Percentiles rank a stretch among this genome's conserved stretches.
Conservation (phyloP, 1,140 invertebrate genomes). For the Drosophila baimaii region DNA sequence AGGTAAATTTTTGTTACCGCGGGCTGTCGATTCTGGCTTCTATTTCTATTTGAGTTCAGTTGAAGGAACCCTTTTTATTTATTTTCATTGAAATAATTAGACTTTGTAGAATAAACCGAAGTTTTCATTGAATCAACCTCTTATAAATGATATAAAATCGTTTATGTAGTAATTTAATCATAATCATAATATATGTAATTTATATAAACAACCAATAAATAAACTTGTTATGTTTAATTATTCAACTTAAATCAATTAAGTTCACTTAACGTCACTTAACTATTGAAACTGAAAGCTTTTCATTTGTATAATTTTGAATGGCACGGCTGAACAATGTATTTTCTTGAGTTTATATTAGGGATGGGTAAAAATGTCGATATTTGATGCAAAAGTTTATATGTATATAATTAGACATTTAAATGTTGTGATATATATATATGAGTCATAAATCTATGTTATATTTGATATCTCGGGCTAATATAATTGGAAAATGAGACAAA, state of each 20-base stretch:
- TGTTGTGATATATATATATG: no score
- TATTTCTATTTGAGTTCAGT: background rate
- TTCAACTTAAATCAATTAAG: background rate
- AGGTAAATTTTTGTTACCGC: background rate
- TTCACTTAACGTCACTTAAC: background rate
- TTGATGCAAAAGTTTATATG: no score
- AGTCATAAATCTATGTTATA: no score
- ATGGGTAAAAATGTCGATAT: no score
- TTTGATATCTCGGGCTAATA: no score
- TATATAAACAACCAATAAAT: background rate
- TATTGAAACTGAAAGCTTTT: background rate
- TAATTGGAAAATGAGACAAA: no score
- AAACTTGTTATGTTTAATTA: background rate
- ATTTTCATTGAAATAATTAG: background rate
- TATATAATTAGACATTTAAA: no score
- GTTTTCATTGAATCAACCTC: background rate
- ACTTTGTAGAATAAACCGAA: background rate
- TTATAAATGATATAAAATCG: background rate
- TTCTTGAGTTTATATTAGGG: background rate
- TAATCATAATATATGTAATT: background rate
- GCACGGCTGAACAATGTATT: background rate
- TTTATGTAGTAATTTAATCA: background rate
- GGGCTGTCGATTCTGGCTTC: no score
- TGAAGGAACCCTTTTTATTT: background rate
- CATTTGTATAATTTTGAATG: background rate